Evolutionary conservation across 23 tunicate species (phyloP).

Genomic region (Halocynthia aurantium): DNA sequence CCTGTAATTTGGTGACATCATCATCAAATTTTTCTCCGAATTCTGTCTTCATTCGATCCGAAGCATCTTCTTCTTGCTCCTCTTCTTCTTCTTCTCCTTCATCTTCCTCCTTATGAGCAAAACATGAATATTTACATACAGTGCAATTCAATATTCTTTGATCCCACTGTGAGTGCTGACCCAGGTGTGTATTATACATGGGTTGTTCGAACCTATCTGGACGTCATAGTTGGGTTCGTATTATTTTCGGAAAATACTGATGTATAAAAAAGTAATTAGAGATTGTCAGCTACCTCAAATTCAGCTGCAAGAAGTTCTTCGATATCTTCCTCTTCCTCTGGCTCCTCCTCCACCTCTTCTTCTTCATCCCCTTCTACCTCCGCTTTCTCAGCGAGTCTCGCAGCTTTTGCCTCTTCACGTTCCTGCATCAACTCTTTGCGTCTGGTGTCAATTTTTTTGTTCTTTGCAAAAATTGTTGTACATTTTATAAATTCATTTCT

Average conservation of each 20-base stretch:
- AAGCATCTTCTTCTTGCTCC: slow-evolving; percentile 77
- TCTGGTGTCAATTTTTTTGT: slow-evolving; percentile 61
- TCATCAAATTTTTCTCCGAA: slow-evolving; percentile 74
- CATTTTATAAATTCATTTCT: too few species aligned
- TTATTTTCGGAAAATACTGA: too few species aligned
- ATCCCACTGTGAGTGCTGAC: background rate
- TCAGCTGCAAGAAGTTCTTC: slow-evolving; percentile 68
- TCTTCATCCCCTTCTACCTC: slow-evolving; percentile 57
- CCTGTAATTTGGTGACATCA: slow-evolving; percentile 66
- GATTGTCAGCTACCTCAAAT: slow-evolving; percentile 44
- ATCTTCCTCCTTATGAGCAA: slow-evolving; percentile 42
- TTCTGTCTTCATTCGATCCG: slow-evolving; percentile 72
- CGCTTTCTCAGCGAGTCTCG: slow-evolving; percentile 29
- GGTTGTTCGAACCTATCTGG: too few species aligned
- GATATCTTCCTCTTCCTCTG: slow-evolving; percentile 76
- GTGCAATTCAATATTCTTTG: background rate
- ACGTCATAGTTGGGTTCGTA: too few species aligned
- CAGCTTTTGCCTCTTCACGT: slow-evolving; percentile 32
- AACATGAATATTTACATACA: background rate
- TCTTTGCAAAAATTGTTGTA: slow-evolving; percentile 14
- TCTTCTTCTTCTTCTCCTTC: slow-evolving; percentile 83
- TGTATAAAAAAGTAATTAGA: too few species aligned
- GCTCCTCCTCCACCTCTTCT: slow-evolving; percentile 72
- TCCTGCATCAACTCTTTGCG: slow-evolving; percentile 55
- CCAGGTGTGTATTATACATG: too few species aligned